Evolutionary conservation across 2,797 vertebrate genomes (phyloP).

Genomic region (Selene dorsalis): DNA sequence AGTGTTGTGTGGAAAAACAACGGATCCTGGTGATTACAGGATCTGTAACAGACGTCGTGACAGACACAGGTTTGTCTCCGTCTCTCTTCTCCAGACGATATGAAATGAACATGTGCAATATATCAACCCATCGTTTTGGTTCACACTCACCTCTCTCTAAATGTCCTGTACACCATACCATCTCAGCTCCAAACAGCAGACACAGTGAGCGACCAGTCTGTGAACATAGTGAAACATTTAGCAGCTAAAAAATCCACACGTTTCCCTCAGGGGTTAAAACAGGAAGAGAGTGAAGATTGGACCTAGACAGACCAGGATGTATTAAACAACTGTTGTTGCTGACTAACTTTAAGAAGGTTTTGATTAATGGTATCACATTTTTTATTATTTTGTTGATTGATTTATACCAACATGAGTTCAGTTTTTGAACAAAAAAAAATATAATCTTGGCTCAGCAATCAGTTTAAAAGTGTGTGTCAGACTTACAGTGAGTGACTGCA

Average conservation of each 20-base stretch:
- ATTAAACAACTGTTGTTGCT: neutral
- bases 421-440: neutral
- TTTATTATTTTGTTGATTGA: too few relatives aligned
- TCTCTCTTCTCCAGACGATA: neutral
- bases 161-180: neutral
- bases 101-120: neutral
- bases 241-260: slow-evolving; percentile 1
- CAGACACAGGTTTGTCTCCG: slow-evolving; percentile 9
- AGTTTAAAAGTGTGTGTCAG: neutral
- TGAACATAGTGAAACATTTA: slow-evolving; percentile 21
- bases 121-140: neutral
- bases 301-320: neutral
- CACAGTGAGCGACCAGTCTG: neutral
- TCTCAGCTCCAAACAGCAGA: slow-evolving; percentile 8
- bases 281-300: neutral
- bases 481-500: slow-evolving; percentile 17
- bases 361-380: neutral
- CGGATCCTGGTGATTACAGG: slow-evolving; percentile 24
- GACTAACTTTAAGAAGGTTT: neutral
- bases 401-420: neutral
- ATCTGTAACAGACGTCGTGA: slow-evolving; percentile 36
- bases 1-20: slow-evolving; percentile 53
- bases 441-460: neutral
- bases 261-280: neutral
- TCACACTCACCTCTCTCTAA: neutral